These are phyloP conservation scores for Drosophila yooni DNA, from an alignment of 2,888 invertebrate genomes.

Conservation along the genomic window DNA sequence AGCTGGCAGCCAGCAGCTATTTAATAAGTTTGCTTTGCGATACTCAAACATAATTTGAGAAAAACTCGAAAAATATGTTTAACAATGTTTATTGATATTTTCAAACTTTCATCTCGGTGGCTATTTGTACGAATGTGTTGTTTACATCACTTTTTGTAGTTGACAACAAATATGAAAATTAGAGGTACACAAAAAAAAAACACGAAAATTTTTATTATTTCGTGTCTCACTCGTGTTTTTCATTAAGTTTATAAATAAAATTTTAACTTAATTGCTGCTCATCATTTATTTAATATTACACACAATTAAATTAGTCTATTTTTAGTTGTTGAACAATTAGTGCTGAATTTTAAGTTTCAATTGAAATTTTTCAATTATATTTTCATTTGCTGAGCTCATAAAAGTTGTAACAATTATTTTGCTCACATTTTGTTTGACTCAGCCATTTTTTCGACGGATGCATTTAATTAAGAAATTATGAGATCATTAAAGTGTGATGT, in stretches of 20 bases:
- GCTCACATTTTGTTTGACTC: not conserved
- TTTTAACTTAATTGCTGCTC: not conserved
- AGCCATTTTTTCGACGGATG: not conserved
- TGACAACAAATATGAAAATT: not conserved
- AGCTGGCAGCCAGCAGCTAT: not conserved
- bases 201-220: not conserved
- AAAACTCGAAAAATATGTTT: not conserved
- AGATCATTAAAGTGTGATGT: not conserved
- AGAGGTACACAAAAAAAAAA: not conserved
- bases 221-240: not conserved
- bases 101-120: not conserved
- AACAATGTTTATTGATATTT: not conserved
- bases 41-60: not conserved
- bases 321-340: not conserved
- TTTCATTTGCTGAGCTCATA: not conserved
- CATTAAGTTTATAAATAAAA: not conserved
- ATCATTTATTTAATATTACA: not conserved
- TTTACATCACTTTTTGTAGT: not conserved
- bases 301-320: fast-evolving
- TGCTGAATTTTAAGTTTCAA: not conserved
- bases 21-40: not conserved
- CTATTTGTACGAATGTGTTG: not conserved
- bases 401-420: not conserved
- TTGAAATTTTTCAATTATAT: not conserved
- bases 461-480: not conserved